A percentile compares a stretch with the other conserved stretches of the same genome.
These are phyloP conservation scores for Amphibalanus amphitrite DNA, from an alignment of 1,140 invertebrate species.

Conservation along the genomic window DNA sequence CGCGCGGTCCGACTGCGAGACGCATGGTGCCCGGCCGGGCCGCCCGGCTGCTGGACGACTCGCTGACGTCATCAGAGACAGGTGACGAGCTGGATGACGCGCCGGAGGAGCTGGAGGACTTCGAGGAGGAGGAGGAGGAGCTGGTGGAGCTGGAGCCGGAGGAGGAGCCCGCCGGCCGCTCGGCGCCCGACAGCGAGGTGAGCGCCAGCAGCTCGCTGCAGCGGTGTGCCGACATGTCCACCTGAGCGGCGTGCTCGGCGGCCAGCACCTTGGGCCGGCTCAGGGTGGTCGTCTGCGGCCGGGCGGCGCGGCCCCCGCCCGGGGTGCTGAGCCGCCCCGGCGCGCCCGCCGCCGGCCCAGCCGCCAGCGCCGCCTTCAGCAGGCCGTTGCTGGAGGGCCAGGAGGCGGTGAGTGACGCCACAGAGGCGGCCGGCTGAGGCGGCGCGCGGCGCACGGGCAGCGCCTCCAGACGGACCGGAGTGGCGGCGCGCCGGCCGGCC, in stretches of 20 bases:
- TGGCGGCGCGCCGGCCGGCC: not conserved
- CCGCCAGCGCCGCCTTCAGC: not conserved
- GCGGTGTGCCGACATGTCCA: slow-evolving; percentile 36
- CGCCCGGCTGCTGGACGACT: slow-evolving; percentile 3
- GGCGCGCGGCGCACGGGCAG: not conserved
- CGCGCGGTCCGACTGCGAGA: slow-evolving; percentile 9
- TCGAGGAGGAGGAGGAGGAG: slow-evolving; percentile 19
- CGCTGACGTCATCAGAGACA: not conserved
- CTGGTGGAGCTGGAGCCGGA: slow-evolving; percentile 26
- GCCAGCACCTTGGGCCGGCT: slow-evolving; percentile 37
- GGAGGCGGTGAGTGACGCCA: not conserved
- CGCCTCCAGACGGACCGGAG: not conserved
- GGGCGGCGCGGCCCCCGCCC: not conserved
- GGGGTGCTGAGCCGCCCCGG: no score
- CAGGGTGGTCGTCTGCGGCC: slow-evolving; percentile 38
- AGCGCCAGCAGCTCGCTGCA: slow-evolving; percentile 26
- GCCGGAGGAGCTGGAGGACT: not conserved
- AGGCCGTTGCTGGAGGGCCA: not conserved
- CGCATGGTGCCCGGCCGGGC: slow-evolving; percentile 15
- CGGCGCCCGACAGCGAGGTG: slow-evolving; percentile 33
- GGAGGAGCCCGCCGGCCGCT: slow-evolving; percentile 18
- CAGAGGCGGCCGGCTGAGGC: no score
- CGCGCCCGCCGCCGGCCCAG: no score
- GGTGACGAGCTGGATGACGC: not conserved
- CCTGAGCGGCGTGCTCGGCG: slow-evolving; percentile 31